A percentile compares a stretch with the other conserved stretches of the same genome.
These are phyloP conservation scores for Mustelus asterias DNA, from an alignment of 2,113 vertebrate genomes.

Conservation along the genomic window DNA sequence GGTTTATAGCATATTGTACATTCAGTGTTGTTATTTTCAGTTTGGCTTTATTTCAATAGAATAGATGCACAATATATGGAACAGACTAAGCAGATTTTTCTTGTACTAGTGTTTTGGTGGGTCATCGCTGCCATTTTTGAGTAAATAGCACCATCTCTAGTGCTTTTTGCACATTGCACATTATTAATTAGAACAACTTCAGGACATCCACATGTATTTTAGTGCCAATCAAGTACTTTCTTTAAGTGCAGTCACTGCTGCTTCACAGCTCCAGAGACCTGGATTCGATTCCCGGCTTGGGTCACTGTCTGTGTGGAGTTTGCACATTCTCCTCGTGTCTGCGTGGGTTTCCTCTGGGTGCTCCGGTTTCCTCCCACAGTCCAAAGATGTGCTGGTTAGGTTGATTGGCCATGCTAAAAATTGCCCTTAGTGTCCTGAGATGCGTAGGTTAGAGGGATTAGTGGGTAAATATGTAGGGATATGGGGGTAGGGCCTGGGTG, in stretches of 20 bases:
- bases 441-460: no score
- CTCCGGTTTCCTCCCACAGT: no score
- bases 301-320: no score
- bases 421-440: no score
- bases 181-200: not conserved
- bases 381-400: no score
- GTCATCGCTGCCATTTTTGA: not conserved
- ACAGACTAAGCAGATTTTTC: not conserved
- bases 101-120: not conserved
- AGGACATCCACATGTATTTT: not conserved
- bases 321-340: no score
- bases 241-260: not conserved
- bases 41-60: not conserved
- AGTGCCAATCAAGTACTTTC: not conserved
- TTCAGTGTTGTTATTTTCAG: not conserved
- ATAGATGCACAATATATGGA: not conserved
- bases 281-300: no score
- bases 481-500: no score
- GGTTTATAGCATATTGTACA: not conserved
- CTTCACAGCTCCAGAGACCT: no score
- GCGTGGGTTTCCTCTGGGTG: no score
- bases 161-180: not conserved
- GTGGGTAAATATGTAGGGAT: no score
- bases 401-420: no score
- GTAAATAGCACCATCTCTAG: slow-evolving; percentile 16